These are phyloP conservation scores for Neoseiulus cucumeris DNA, from an alignment of 1,140 invertebrate species.

Conservation along the genomic window DNA sequence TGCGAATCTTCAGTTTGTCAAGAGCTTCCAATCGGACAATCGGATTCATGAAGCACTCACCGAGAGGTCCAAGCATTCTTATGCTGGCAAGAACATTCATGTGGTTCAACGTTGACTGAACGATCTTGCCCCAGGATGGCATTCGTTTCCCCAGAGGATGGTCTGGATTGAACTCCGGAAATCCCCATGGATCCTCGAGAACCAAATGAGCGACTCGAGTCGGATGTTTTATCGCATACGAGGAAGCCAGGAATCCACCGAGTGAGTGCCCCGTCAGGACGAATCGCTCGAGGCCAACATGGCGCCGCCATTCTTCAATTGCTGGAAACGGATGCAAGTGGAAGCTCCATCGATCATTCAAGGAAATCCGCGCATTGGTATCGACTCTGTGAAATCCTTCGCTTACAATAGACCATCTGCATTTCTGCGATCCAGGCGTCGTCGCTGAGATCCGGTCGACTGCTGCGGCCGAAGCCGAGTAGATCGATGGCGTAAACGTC, in stretches of 20 bases:
- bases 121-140: constrained; percentile 55
- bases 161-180: constrained; percentile 41
- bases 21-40: too few relatives aligned
- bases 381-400: not conserved
- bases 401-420: constrained; percentile 47
- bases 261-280: constrained; percentile 86
- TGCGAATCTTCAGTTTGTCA: too few relatives aligned
- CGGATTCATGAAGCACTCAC: not conserved
- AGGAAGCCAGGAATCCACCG: constrained; percentile 78
- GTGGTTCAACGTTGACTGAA: constrained; percentile 45
- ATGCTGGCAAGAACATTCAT: constrained; percentile 83
- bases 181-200: constrained; percentile 91
- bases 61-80: constrained; percentile 68
- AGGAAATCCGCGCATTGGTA: not conserved
- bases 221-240: constrained; percentile 66
- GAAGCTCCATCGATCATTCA: not conserved
- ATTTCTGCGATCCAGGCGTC: constrained; percentile 59
- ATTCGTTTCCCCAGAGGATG: constrained; percentile 33
- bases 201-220: constrained; percentile 69
- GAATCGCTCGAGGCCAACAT: constrained; percentile 69
- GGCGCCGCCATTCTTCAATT: constrained; percentile 79
- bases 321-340: not conserved
- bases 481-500: constrained; percentile 86
- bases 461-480: constrained; percentile 80
- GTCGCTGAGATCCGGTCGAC: constrained; percentile 56